Evolutionary conservation across 1,140 invertebrate species (phyloP), one percentile per base, ranked within the genome.

Genomic region (Parasteatoda tepidariorum): DNA sequence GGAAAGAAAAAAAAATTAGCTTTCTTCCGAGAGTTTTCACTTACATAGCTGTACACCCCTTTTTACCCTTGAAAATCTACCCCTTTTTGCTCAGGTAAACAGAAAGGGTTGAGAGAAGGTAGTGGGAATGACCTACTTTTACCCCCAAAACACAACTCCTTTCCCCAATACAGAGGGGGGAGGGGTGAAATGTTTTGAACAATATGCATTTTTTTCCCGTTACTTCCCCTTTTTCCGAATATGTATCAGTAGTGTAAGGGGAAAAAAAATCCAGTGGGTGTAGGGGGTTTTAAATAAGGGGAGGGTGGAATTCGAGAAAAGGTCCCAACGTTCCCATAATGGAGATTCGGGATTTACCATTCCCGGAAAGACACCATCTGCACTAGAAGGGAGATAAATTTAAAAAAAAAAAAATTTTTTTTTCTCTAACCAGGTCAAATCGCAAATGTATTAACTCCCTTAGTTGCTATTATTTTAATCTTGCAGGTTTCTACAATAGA

Each of bases 51-150:
- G 34, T 54, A 68, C 76, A 79, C 24, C n/a, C 57, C 30, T 54
- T 48, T 22, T 26, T 34, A 79, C 76, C 76, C 76, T 79, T 79
- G 76, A 79, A 79, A 79, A 34, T 6, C 2, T 48, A 64, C 76
- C 54, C 76, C 24, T 68, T 68, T 13, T 31, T 31, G 24, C 62
- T 31, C 48, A 33, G 13, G 26, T 57, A 24, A 28, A 79, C 64
- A 79, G 48, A 79, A 79, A 64, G 76, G 76, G 67, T 79, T 41
- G 28, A 78, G 31, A 48, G 18, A 18, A 48, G 26, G 11, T 64
- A 76, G 74, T 76, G 61, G 74, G 76, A 79, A 79, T 79, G 66
- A 59, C 76, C 76, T 57, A 79, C 76, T 68, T 79, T 79, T 59
- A 4, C 62, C 59, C 74, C 30, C 3, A 48, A 48, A 18, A 18